A percentile compares a stretch with the other conserved stretches of the same genome.
These are phyloP conservation scores for Mnemiopsis leidyi DNA, from an alignment of 37 sponge, comb jelly and placozoan species.

Conservation along the genomic window DNA sequence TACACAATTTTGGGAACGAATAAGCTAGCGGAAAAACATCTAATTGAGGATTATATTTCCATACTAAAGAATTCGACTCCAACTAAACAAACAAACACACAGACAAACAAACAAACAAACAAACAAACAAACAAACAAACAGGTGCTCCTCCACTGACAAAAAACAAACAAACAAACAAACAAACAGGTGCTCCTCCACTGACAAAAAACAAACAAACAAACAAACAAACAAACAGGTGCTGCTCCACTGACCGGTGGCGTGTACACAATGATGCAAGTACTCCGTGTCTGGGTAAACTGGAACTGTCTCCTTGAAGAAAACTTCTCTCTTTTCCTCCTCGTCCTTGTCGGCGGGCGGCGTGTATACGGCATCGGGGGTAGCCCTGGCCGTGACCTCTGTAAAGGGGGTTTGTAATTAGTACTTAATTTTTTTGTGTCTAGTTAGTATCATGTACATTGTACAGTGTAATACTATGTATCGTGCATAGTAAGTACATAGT, in stretches of 20 bases:
- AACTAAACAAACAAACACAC: not conserved
- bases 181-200: no score
- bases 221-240: not conserved
- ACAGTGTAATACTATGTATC: no score
- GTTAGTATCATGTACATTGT: not conserved
- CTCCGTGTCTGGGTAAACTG: slow-evolving; percentile 29
- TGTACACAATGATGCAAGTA: slow-evolving; percentile 28
- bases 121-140: not conserved
- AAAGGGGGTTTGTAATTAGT: not conserved
- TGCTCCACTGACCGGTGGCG: not conserved
- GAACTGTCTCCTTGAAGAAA: not conserved
- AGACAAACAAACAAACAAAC: not conserved
- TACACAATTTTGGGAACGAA: no score
- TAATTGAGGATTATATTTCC: no score
- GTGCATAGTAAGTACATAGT: no score
- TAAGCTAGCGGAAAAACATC: no score
- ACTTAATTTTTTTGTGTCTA: not conserved
- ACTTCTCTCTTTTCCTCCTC: not conserved
- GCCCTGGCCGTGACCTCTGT: no score
- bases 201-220: not conserved
- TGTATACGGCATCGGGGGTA: no score
- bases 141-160: no score
- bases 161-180: not conserved
- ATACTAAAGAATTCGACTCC: no score
- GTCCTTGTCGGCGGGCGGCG: not conserved